Percentiles rank a stretch among this genome's conserved stretches.
Evolutionary conservation across 2,797 vertebrate genomes (phyloP).

Genomic region (Ataeniobius toweri): DNA sequence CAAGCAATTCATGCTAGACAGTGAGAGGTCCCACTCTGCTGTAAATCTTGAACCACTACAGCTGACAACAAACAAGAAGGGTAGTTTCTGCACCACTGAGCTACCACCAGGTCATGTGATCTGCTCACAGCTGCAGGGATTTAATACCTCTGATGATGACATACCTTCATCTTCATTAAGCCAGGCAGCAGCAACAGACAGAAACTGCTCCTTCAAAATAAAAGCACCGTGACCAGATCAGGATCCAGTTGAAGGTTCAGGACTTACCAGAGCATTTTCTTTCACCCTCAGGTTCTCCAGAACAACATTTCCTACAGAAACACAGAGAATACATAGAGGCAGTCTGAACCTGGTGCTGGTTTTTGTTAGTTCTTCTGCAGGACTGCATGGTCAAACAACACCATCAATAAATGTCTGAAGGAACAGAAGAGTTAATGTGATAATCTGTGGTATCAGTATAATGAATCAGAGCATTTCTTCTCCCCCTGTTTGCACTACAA

Average conservation of each 20-base stretch:
- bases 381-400: not conserved
- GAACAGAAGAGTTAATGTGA: too few relatives aligned
- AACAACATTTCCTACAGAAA: slow-evolving; percentile 89
- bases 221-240: not conserved
- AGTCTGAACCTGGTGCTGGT: not conserved
- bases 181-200: not conserved
- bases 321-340: not conserved
- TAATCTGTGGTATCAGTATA: too few relatives aligned
- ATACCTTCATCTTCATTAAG: not conserved
- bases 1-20: not conserved
- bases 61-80: too few relatives aligned
- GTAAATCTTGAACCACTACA: too few relatives aligned
- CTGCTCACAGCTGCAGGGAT: not conserved
- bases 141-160: not conserved
- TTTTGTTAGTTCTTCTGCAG: not conserved
- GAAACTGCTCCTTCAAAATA: not conserved
- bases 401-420: not conserved
- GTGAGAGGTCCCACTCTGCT: not conserved
- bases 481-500: not conserved
- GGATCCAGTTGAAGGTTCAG: not conserved
- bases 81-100: not conserved
- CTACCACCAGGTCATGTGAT: not conserved
- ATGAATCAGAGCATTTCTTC: not conserved
- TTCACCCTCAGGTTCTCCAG: slow-evolving; percentile 94
- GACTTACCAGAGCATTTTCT: slow-evolving; percentile 94